Conservation (phyloP, 1,140 invertebrate genomes). For the Thrips palmi region DNA sequence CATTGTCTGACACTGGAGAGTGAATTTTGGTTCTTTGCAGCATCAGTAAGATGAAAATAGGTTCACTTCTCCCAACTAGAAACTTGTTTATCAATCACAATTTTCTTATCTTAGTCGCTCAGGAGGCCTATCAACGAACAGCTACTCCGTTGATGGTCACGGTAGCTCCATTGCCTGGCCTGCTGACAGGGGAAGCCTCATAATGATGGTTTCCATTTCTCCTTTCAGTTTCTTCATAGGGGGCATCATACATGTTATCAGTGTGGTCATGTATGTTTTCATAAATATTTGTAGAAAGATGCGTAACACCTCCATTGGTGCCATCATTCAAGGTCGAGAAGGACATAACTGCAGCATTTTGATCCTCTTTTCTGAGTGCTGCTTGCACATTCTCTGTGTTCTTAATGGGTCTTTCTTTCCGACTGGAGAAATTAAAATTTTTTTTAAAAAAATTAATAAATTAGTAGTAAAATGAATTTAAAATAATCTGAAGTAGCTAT, state of each 20-base stretch:
- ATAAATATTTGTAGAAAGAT: constrained; percentile 36
- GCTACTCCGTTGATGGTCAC: constrained; percentile 56
- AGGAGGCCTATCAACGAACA: constrained; percentile 32
- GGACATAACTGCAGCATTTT: constrained; percentile 69
- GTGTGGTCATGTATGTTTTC: constrained; percentile 48
- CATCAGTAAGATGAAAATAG: too few relatives aligned
- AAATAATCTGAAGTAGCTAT: constrained; percentile 7
- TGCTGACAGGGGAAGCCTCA: constrained; percentile 40
- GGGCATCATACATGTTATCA: constrained; percentile 51
- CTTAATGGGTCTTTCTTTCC: constrained; percentile 66
- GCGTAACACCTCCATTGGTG: constrained; percentile 27
- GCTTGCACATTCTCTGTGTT: constrained; percentile 74
- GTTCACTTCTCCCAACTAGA: constrained; percentile 20
- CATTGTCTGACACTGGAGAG: too few relatives aligned
- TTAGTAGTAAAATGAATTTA: constrained; percentile 5
- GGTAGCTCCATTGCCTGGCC: constrained; percentile 26
- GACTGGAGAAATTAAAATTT: constrained; percentile 33
- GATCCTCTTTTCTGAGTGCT: constrained; percentile 63
- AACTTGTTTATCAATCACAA: constrained; percentile 11
- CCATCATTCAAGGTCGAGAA: constrained; percentile 57
- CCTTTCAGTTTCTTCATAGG: constrained; percentile 35
- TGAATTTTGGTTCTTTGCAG: too few relatives aligned
- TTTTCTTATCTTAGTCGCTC: constrained; percentile 8
- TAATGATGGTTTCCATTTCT: constrained; percentile 36
- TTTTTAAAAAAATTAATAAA: constrained; percentile 13